Evolutionary conservation across 2,113 vertebrate species (phyloP), one percentile per base, ranked within the genome.

Genomic region (Melanotaenia duboulayi): DNA sequence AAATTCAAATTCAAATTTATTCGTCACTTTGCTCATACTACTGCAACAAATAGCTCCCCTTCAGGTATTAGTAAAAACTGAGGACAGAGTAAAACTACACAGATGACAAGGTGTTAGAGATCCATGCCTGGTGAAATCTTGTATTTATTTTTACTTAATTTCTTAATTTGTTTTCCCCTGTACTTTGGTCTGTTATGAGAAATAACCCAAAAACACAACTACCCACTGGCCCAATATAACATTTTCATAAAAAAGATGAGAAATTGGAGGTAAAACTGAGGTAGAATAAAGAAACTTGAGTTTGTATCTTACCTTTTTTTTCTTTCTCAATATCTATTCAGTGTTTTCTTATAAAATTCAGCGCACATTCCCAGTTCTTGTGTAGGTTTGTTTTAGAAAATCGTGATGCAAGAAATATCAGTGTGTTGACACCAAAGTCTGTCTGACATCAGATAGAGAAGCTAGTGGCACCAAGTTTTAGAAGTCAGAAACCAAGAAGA

Each of bases 391-490:
- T 56, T 37, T 20, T 2, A 9, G 17, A n/a, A 22, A 61, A 44
- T 13, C 16, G 23, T 69, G 52, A 56, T 57, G 52, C 28, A 57
- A 64, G 11, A 13, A 4, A 22, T 17, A 57, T 35, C 28, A n/a
- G 55, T 5, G 17, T 14, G 44, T 13, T 28, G 23, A 22, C 48
- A 17, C 22, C 28, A 40, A 40, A 65, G 35, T 19, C 22, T 6
- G n/a, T 23, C 55, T 49, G 42, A 16, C 54, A 23, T 11, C 54
- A 69, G 40, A 58, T 11, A 23, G 17, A 58, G 28, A 46, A 35
- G 9, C 24, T 7, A 10, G n/a, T 12, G 7, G 19, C 14, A 11
- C 28, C 4, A 0, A 1, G 8, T 50, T 0, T 25, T 39, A 56
- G 9, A 62, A 59, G 44, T 14, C 16, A 56, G 14, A 69, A 12